Evolutionary conservation across 2,888 invertebrate species (phyloP), one percentile per base, ranked within the genome.

Genomic region (Phortica okadai): DNA sequence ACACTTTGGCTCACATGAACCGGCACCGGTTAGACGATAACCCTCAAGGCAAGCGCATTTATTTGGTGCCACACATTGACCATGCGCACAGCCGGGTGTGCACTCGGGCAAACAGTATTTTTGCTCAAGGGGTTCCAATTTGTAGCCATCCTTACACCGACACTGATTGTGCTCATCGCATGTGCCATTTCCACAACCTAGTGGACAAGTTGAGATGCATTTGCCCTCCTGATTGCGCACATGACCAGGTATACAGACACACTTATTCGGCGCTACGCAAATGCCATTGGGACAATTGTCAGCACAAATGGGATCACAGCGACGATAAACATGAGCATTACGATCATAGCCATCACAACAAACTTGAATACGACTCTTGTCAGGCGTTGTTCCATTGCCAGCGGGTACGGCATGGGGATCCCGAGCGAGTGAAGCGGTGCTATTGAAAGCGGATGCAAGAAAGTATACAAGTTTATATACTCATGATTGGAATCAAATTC

Each of bases 331-430:
- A 69, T 86, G 88, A 0, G 81, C 84, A 89, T 94, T 94, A 11
- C 94, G 93, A 78, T 92, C 92, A 90, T 94, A 96, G 16, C 96
- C 96, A 0, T 93, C 93, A 87, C 96, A 96, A 88, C 96, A 96
- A 41, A 94, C 92, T 79, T 94, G 92, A 82, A 95, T 94, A 78
- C 93, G 93, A 85, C 95, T 95, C 84, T 94, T 92, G 33, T 94
- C 93, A 6, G 94, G 91, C 1, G 93, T 92, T 0, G 95, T 90
- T 44, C 91, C 91, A 78, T 91, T 91, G 67, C 91, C 90, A 21
- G 78, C 82, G 1, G 88, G 87, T 1, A 87, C 79, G 0, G 79
- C 78, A 0, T 82, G 81, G n/a, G 85, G 74, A 41, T 85, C 79
- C 80, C 85, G 82, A 14, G 90, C 79, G 21, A 91, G 80, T 0